Base-by-base conservation (phyloP, 2,797 vertebrate species). In the Acipenser ruthenus region DNA sequence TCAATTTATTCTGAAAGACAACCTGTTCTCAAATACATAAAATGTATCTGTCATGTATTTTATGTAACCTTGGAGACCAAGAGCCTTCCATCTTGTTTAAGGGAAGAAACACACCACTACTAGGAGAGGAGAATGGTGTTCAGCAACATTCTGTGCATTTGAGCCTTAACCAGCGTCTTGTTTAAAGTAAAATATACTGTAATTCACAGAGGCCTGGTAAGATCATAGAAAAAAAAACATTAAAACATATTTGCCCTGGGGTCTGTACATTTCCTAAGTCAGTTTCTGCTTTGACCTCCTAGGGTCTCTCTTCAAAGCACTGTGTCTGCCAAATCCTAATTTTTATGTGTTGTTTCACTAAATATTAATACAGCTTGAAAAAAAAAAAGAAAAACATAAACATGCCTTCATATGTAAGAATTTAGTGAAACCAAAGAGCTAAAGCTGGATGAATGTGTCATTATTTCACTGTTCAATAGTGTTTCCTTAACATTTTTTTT, bases 321-420 rank as follows among this genome's bases (percentile, higher is more conserved):
- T 13, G 4, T 8, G 50, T 49, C 61, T 59, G 10, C 13, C 15
- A 23, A 9, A 3, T 55, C 47, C 47, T 67, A 15, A 60, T 60
- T 37, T 60, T 50, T 65, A 65, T 58, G 58, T 60, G 59, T 10
- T 60, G 23, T 47, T 60, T 51, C 60, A 51, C 18, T 50, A 50
- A 68, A 63, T 56, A 49, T 68, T n/a, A 48, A 15, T 9, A 37
- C n/a, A 55, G n/a, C n/a, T 55, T 55, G 23, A 37, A 55, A n/a
- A 10, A 18, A 18, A 18, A 18, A 18, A 18, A 18, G 52, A 55
- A 55, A 55, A 55, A 55, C 52, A 55, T 55, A 55, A 55, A 55
- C 9, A 55, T n/a, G 9, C 6, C 6, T 55, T 55, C 9, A 55
- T 4, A 6, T 55, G n/a, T 55, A 5, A 3, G n/a, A 55, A 55